phyloP scores from a whole-genome alignment of 2,797 vertebrate genomes.

The Trematomus bernacchii region DNA sequence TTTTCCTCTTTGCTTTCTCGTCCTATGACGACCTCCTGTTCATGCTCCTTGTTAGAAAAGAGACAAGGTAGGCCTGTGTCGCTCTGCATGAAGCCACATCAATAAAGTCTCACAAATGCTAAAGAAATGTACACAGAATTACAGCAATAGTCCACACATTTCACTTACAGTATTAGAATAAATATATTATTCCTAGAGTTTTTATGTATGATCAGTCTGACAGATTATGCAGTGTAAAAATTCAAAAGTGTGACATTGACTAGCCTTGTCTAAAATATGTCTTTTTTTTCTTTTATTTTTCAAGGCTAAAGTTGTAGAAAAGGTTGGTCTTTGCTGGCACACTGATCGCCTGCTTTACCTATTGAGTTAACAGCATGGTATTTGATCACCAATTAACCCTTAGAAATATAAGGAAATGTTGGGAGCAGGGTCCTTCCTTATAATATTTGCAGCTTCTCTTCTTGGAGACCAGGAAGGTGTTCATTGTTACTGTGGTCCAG shows the following conservation, averaged over 20 bases:
- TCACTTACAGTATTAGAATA: slow-evolving; percentile 5
- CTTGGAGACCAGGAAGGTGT: background rate
- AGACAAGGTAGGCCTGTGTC: slow-evolving; percentile 86
- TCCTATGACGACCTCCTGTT: slow-evolving; percentile 60
- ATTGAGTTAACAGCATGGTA: slow-evolving; percentile 66
- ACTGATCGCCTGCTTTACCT: slow-evolving; percentile 17
- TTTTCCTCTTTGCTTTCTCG: slow-evolving; percentile 76
- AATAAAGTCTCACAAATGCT: slow-evolving; percentile 14
- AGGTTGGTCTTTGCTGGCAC: slow-evolving; percentile 72
- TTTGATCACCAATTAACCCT: slow-evolving; percentile 59
- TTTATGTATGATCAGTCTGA: background rate
- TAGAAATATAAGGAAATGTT: background rate
- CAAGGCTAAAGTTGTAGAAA: slow-evolving; percentile 84
- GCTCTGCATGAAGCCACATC: slow-evolving; percentile 75
- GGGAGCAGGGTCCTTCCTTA: slow-evolving; percentile 9
- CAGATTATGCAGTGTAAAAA: slow-evolving; percentile 7
- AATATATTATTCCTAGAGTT: background rate
- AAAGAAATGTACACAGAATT: background rate
- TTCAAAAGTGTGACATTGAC: slow-evolving; percentile 8
- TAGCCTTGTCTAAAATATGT: slow-evolving; percentile 42
- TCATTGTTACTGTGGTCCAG: background rate
- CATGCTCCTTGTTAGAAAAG: slow-evolving; percentile 86
- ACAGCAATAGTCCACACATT: slow-evolving; percentile 20
- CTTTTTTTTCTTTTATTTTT: slow-evolving; percentile 54
- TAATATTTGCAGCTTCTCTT: background rate